Conservation (phyloP, 1,140 invertebrate genomes). For the Pseudobourletiella spinata region DNA sequence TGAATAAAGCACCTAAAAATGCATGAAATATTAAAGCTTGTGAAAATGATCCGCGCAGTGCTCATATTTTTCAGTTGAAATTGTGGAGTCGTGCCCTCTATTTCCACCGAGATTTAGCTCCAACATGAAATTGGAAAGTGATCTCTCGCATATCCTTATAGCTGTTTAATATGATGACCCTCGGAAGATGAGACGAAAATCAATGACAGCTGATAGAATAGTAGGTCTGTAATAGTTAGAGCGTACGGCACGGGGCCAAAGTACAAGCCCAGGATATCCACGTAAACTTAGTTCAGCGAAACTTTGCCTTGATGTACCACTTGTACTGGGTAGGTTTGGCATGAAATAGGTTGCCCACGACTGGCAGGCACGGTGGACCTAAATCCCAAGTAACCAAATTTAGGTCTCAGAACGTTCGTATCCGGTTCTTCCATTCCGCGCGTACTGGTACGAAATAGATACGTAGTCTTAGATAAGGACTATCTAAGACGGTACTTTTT, state of each 20-base stretch:
- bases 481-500: too few relatives aligned
- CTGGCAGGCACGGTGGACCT: not conserved
- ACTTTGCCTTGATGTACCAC: not conserved
- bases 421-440: too few relatives aligned
- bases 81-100: not conserved
- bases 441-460: too few relatives aligned
- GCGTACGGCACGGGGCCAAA: not conserved
- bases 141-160: not conserved
- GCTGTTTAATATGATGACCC: not conserved
- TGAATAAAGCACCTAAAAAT: constrained; percentile 6
- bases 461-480: too few relatives aligned
- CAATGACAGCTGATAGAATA: too few relatives aligned
- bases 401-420: too few relatives aligned
- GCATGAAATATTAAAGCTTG: not conserved
- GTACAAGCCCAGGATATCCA: not conserved
- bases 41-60: not conserved
- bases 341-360: not conserved
- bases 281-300: not conserved
- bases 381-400: not conserved
- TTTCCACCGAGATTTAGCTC: not conserved
- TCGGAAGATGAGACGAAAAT: too few relatives aligned
- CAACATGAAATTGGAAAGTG: not conserved
- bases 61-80: not conserved
- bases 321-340: not conserved
- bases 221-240: not conserved